A percentile compares a stretch with the other conserved stretches of the same genome.
Conservation (phyloP, 2,888 invertebrate species). For the Zhengitettix transpicula region DNA sequence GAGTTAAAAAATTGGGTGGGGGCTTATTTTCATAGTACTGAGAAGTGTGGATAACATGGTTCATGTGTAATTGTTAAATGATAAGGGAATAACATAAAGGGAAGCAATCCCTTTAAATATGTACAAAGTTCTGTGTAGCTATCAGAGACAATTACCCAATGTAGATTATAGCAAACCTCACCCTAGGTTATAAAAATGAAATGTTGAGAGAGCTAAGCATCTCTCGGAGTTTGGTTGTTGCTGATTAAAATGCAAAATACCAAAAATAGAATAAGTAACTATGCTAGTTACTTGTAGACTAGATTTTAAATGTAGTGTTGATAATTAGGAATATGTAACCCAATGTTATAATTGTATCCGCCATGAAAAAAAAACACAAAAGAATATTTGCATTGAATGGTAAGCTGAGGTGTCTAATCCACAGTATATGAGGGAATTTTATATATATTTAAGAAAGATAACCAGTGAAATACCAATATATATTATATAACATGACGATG, state of each 20-base stretch:
- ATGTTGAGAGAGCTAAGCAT: background rate
- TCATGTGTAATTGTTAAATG: slow-evolving; percentile 11
- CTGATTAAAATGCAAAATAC: slow-evolving; percentile 11
- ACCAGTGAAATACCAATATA: slow-evolving; percentile 4
- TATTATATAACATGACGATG: slow-evolving; percentile 7
- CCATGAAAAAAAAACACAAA: slow-evolving; percentile 5
- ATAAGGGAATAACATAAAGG: slow-evolving; percentile 5
- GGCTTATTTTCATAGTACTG: slow-evolving; percentile 14
- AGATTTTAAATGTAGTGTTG: slow-evolving; percentile 14
- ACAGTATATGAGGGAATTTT: slow-evolving; percentile 4
- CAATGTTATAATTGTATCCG: slow-evolving; percentile 12
- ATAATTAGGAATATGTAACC: slow-evolving; percentile 12
- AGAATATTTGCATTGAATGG: background rate
- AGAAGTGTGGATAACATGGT: slow-evolving; percentile 6
- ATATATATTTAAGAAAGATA: slow-evolving; percentile 3
- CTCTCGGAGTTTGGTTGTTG: slow-evolving; percentile 9
- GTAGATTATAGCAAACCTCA: slow-evolving; percentile 8
- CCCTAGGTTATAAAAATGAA: slow-evolving; percentile 3
- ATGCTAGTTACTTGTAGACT: slow-evolving; percentile 12
- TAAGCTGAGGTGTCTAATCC: slow-evolving; percentile 7
- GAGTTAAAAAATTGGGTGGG: slow-evolving; percentile 11
- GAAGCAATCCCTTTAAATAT: slow-evolving; percentile 10
- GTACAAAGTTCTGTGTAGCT: slow-evolving; percentile 14
- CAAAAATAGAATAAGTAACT: slow-evolving; percentile 12
- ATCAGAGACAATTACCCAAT: slow-evolving; percentile 7